Base-by-base conservation (phyloP, 2,888 invertebrate genomes). In the Acheta domesticus region DNA sequence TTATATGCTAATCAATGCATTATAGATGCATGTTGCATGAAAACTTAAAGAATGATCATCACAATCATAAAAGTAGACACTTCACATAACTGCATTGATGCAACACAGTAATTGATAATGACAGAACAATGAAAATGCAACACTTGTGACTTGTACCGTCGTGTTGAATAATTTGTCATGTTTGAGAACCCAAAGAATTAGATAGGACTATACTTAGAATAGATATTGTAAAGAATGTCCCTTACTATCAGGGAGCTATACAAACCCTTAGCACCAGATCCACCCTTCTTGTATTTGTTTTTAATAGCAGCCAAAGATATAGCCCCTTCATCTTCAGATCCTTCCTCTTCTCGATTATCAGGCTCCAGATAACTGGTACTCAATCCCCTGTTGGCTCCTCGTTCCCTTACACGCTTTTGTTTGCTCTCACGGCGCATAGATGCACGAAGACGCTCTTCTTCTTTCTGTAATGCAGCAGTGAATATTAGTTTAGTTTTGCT, bases 261-360 rank as follows among this genome's bases (percentile, higher is more conserved):
- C 80, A 82, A 85, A 88, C 89, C 87, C 87, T 89, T 89, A 78
- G 86, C 84, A 78, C 84, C 84, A 78, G 84, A 84, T 16, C 86
- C 86, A 49, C 92, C 92, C 86, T 91, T 91, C 84, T 97, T 98
- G 87, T 96, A 97, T 85, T 95, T 94, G 87, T 95, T 97, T 88
- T 98, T 98, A 86, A 98, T 98, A 75, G 97, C 97, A 80, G 94
- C 93, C 36, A 98, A 89, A 0, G 97, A 97, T 84, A 98, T 96
- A 0, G 94, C 94, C 80, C 94, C 96, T 85, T 96, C 97, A 86
- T 97, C 97, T 81, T 97, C 97, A n/a, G 95, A 96, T 82, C 94
- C 96, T 83, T 96, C 96, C 83, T 95, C 93, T 81, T 92, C 92
- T 83, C 80, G 90, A 86, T 86, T 89, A 87, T 88, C 92, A 86